phyloP scores from a whole-genome alignment of 2,888 invertebrate species.

The Cephus spinipes region DNA sequence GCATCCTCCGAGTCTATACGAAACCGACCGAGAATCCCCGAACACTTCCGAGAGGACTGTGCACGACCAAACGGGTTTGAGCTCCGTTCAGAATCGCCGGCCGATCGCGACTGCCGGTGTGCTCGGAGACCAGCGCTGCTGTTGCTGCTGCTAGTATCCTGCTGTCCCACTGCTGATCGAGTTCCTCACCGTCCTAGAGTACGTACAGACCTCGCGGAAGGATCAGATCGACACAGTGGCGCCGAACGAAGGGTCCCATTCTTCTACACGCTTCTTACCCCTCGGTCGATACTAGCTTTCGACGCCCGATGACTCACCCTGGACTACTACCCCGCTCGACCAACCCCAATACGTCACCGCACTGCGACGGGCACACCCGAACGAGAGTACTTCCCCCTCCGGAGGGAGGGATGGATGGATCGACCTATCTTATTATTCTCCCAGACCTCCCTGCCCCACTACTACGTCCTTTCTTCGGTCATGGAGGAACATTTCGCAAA shows the following conservation, averaged over 20 bases:
- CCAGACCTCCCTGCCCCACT: not conserved
- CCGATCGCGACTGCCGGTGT: constrained; percentile 28
- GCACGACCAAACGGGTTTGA: not conserved
- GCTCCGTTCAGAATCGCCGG: constrained; percentile 3
- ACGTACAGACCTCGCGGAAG: constrained; percentile 46
- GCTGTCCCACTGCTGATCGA: constrained; percentile 68
- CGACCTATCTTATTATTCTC: constrained; percentile 9
- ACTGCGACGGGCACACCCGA: not conserved
- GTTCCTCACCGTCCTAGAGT: constrained; percentile 69
- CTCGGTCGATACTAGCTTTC: not conserved
- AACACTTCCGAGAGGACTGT: not conserved
- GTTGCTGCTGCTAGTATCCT: constrained; percentile 23
- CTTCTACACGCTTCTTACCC: not conserved
- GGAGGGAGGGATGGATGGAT: not conserved
- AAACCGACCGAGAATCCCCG: constrained; percentile 39
- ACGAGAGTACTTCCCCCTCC: not conserved
- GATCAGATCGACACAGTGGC: constrained; percentile 31
- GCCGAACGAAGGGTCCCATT: constrained; percentile 33
- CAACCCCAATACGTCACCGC: constrained; percentile 13
- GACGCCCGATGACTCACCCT: constrained; percentile 17
- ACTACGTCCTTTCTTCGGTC: not conserved
- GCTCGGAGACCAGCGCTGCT: constrained; percentile 55
- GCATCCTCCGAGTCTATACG: constrained; percentile 44
- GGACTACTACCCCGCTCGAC: constrained; percentile 1
- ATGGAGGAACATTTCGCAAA: not conserved